These are phyloP conservation scores for Macrophya annulata DNA, from an alignment of 2,888 invertebrate genomes.

Conservation along the genomic window DNA sequence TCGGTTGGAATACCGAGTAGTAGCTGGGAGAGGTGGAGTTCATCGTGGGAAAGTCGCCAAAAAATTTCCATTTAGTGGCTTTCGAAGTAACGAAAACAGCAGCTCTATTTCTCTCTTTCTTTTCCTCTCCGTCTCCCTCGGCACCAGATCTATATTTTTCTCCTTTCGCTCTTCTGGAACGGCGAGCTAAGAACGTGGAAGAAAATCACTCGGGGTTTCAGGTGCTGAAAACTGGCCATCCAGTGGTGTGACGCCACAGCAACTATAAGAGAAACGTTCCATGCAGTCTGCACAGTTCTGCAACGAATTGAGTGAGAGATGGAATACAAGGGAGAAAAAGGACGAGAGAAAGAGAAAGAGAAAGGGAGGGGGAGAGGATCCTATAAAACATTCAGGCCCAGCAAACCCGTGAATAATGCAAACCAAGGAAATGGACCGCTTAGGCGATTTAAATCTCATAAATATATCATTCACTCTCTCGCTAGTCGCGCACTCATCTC, in stretches of 20 bases:
- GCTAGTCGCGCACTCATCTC: conserved; percentile 53
- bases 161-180: conserved; percentile 20
- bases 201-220: conserved; percentile 16
- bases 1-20: conserved; percentile 66
- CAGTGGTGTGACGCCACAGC: background rate
- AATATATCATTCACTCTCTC: conserved; percentile 71
- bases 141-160: conserved; percentile 55
- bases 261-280: background rate
- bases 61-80: conserved; percentile 71
- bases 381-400: conserved; percentile 74
- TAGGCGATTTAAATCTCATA: conserved; percentile 78
- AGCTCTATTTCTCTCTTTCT: background rate
- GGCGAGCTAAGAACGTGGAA: conserved; percentile 30
- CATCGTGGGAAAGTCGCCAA: conserved; percentile 65
- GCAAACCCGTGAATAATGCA: conserved; percentile 77
- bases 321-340: conserved; percentile 11
- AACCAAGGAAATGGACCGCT: conserved; percentile 77
- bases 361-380: conserved; percentile 56
- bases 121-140: background rate
- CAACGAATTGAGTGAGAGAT: background rate
- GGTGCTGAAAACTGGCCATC: background rate
- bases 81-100: conserved; percentile 44
- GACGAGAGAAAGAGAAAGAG: background rate
- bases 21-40: background rate
- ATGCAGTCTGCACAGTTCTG: conserved; percentile 15